These are phyloP conservation scores for Yponomeuta cagnagella DNA, from an alignment of 2,888 invertebrate species.

Conservation along the genomic window DNA sequence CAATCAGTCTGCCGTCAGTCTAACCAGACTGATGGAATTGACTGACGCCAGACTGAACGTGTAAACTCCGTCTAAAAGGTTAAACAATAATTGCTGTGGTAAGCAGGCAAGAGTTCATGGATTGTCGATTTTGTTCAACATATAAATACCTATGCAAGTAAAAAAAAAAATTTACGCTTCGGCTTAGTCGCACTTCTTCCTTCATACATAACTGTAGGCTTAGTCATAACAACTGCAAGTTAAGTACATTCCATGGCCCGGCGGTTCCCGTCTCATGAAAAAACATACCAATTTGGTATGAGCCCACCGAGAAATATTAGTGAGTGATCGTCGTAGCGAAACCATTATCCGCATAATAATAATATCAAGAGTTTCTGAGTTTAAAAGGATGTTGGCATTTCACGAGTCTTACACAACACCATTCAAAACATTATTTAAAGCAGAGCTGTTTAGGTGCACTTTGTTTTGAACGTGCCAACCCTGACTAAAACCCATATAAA, in stretches of 20 bases:
- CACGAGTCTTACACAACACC: no score
- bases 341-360: conserved; percentile 7
- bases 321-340: conserved; percentile 5
- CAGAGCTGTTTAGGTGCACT: no score
- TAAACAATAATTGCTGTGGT: no score
- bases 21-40: no score
- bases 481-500: no score
- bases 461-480: no score
- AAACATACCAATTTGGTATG: not conserved
- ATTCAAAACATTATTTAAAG: no score
- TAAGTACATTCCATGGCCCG: conserved; percentile 7
- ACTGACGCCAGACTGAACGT: no score
- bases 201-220: not conserved
- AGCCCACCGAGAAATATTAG: not conserved
- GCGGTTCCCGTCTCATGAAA: conserved; percentile 12
- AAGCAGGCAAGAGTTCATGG: no score
- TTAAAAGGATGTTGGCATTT: not conserved
- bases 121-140: not conserved
- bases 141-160: not conserved
- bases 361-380: not conserved
- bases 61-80: no score
- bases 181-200: not conserved
- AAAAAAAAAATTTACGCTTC: not conserved
- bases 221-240: conserved; percentile 14
- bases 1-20: no score